Base-by-base conservation (phyloP, 2,797 vertebrate species). In the Epinephelus coioides region DNA sequence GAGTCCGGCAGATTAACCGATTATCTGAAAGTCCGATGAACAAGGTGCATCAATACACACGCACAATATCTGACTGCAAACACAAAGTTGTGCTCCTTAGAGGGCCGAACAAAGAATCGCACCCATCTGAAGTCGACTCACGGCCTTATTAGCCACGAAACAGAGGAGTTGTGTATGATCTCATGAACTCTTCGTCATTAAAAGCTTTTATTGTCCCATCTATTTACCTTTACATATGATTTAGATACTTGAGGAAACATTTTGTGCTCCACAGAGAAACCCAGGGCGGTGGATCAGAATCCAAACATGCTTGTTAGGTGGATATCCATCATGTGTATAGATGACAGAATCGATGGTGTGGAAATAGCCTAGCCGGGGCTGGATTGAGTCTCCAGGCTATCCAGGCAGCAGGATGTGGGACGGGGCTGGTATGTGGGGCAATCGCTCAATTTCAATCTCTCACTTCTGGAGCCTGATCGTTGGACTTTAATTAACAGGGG, bases 331-430 rank as follows among this genome's bases (percentile, higher is more conserved):
- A 95, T 94, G 94, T 89, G 94, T 94, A 92, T 94, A 94, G 93
- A 95, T 96, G 96, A 95, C 96, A 95, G 94, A 96, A 96, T 96
- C 96, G 90, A 96, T 96, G 94, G 89, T 87, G 95, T 95, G 95
- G 96, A 97, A 97, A 96, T 95, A 94, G 96, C 93, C 92, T 86
- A 79, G 94, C 92, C 85, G 85, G 87, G 93, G 87, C 91, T 94
- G 92, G 92, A 93, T 94, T 95, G 92, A 95, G 95, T 94, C 97
- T 95, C 93, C 90, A 68, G 89, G 96, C 94, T 92, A 92, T 90
- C 76, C 90, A 91, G 90, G 93, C 94, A 91, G 92, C 93, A 94
- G 93, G 94, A 94, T 92, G 89, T 89, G 92, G 93, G 91, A 91
- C 84, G 88, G 85, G 79, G 86, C 91, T 92, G 92, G 87, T 96